Evolutionary conservation across 2,888 invertebrate genomes (phyloP).

Genomic region (Epinotia ramella): DNA sequence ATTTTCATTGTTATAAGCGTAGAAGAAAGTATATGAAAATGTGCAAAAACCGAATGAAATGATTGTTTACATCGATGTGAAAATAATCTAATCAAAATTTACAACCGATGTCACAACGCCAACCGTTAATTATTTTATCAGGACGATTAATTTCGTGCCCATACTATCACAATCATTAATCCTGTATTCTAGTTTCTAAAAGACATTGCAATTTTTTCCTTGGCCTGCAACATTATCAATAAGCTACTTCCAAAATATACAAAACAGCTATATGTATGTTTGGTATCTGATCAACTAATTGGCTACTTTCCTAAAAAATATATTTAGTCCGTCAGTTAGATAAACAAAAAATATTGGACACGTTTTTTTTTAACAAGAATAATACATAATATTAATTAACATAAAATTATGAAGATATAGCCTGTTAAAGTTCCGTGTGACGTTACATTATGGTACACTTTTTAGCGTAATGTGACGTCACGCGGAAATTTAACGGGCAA

Average conservation of each 20-base stretch:
- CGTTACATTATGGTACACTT: too few relatives aligned
- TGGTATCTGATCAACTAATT: too few relatives aligned
- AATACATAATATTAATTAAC: too few relatives aligned
- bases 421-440: too few relatives aligned
- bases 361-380: too few relatives aligned
- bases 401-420: too few relatives aligned
- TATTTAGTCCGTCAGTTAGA: too few relatives aligned
- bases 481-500: too few relatives aligned
- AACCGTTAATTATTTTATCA: slow-evolving; percentile 16
- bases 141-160: slow-evolving; percentile 9
- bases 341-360: too few relatives aligned
- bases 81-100: slow-evolving; percentile 32
- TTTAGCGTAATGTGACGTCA: too few relatives aligned
- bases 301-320: too few relatives aligned
- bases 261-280: background rate
- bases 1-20: background rate
- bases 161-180: slow-evolving; percentile 7
- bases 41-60: background rate
- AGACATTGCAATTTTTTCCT: background rate
- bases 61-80: background rate
- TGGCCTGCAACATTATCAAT: background rate
- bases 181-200: slow-evolving; percentile 10
- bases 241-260: background rate
- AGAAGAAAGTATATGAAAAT: too few relatives aligned
- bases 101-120: slow-evolving; percentile 22